Percentiles rank a stretch among this genome's conserved stretches.
These are phyloP conservation scores for Cosmia trapezina DNA, from an alignment of 2,888 invertebrate species.

Conservation along the genomic window DNA sequence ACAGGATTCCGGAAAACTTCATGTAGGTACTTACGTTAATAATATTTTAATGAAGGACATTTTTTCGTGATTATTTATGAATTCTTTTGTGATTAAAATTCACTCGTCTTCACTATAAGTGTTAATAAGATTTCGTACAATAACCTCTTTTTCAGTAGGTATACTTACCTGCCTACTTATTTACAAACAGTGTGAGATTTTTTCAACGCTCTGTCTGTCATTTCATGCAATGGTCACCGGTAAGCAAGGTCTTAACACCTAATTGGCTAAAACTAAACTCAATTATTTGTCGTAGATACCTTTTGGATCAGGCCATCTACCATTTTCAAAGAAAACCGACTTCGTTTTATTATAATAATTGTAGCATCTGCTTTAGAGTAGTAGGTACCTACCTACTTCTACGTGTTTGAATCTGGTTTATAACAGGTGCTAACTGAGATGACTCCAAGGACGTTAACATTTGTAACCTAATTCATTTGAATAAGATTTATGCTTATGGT, in stretches of 20 bases:
- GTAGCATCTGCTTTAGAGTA: too few relatives aligned
- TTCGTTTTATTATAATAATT: not conserved
- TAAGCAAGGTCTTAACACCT: too few relatives aligned
- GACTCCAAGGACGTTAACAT: not conserved
- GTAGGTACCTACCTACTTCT: not conserved
- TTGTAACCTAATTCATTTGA: not conserved
- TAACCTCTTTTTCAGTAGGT: not conserved
- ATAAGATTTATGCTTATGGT: not conserved
- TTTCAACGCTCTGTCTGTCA: not conserved
- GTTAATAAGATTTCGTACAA: not conserved
- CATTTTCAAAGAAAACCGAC: not conserved
- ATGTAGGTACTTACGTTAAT: not conserved
- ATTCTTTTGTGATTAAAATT: slow-evolving; percentile 1
- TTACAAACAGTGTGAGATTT: not conserved
- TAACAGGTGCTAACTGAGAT: slow-evolving; percentile 2
- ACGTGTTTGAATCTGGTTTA: not conserved
- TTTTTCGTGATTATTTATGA: slow-evolving; percentile 1
- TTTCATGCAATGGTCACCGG: not conserved
- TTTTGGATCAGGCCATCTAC: too few relatives aligned
- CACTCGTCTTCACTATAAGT: slow-evolving; percentile 1
- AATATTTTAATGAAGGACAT: slow-evolving; percentile 15
- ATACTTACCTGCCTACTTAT: not conserved
- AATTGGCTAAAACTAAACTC: too few relatives aligned
- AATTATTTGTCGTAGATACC: not conserved
- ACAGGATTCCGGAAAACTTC: slow-evolving; percentile 36